Evolutionary conservation across 2,888 invertebrate species (phyloP), one percentile per base, ranked within the genome.

Genomic region (Cepaea hortensis): DNA sequence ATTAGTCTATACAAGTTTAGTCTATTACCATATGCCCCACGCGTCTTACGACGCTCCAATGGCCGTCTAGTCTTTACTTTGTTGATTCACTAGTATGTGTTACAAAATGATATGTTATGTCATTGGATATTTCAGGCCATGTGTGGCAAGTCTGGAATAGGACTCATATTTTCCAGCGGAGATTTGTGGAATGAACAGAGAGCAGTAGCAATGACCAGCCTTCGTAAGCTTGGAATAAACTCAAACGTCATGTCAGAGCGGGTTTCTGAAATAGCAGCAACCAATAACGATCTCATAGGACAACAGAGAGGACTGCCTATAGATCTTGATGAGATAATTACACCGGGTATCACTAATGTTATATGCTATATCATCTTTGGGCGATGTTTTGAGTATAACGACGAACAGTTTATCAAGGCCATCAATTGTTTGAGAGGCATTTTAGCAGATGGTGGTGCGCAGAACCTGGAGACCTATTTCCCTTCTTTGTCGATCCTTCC

Each of bases 131-230:
- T 55, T 55, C 55, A 55, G 55, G 55, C 11, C 11, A 11, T 6
- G 7, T 55, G 6, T 55, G 73, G 73, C 23, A 73, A 73, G 46
- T 11, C 73, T 4, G 73, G 73, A 23, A 5, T 9, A 23, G 83
- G 83, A 9, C n/a, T 83, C 20, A 23, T 73, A 9, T 83, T 50
- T 50, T 50, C 83, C 11, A n/a, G 20, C 13, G 83, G 83, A 18
- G 50, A 46, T 9, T 20, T 55, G n/a, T 83, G 83, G 83, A 83
- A 83, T 3, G 83, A 83, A 61, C 73, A 72, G 50, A 70, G 73
- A 55, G 20, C 48, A 3, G 15, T 50, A 3, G 20, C 73, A 0
- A 11, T 83, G 55, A 15, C 48, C 50, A 83, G 72, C 6, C 61
- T 83, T 6, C 72, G 73, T 3, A n/a, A 46, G 23, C 65, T 83